Conservation (phyloP, 1,140 invertebrate species). For the Melipona quadrifasciata region DNA sequence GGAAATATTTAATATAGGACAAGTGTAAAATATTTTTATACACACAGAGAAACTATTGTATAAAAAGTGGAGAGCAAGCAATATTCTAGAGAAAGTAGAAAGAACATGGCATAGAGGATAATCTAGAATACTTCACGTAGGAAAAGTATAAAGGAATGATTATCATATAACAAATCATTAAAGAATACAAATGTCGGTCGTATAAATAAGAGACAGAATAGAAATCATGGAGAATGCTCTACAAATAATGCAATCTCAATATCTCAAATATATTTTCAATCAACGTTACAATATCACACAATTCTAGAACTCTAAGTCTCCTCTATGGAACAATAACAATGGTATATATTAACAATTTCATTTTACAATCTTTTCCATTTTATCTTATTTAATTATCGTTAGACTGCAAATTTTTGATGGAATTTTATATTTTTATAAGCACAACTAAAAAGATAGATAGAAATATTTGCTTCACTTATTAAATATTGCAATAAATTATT, state of each 20-base stretch:
- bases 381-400: neutral
- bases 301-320: neutral
- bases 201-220: neutral
- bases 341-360: too few relatives aligned
- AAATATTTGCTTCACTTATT: too few relatives aligned
- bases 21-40: neutral
- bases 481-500: too few relatives aligned
- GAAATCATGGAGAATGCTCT: neutral
- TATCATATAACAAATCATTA: constrained; percentile 2
- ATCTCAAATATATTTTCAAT: neutral
- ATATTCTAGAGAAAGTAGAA: neutral
- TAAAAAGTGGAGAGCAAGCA: neutral
- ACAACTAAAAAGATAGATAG: too few relatives aligned
- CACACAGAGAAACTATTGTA: neutral
- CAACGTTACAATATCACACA: too few relatives aligned
- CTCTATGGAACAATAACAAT: too few relatives aligned
- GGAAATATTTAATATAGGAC: too few relatives aligned
- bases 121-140: neutral
- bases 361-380: neutral
- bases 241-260: neutral
- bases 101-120: neutral
- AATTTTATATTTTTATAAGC: too few relatives aligned
- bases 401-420: too few relatives aligned
- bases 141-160: neutral
- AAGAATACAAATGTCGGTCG: neutral